A percentile compares a stretch with the other conserved stretches of the same genome.
Conservation (phyloP, 2,888 invertebrate genomes). For the Periphyllus acericola region DNA sequence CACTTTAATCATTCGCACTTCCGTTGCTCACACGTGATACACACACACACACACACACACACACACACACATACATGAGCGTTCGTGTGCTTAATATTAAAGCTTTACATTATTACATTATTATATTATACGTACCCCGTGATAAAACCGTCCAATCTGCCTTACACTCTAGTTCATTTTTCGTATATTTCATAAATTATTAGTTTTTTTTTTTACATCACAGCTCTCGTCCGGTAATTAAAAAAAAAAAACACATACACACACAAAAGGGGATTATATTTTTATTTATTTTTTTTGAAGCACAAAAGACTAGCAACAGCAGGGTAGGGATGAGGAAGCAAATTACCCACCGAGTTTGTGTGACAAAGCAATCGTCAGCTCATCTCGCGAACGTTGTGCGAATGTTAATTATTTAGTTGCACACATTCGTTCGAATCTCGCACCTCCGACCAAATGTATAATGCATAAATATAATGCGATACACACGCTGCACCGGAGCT, state of each 20-base stretch:
- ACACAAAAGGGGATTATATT: background rate
- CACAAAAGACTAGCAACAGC: background rate
- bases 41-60: background rate
- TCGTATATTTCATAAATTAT: slow-evolving; percentile 12
- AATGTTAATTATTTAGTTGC: slow-evolving; percentile 11
- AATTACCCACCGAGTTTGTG: background rate
- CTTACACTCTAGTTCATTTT: slow-evolving; percentile 23
- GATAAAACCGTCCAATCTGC: slow-evolving; percentile 7
- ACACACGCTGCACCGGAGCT: background rate
- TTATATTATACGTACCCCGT: too few relatives aligned
- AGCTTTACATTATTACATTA: background rate
- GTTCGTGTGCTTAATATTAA: background rate
- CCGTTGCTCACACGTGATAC: background rate
- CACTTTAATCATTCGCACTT: too few relatives aligned
- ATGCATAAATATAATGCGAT: background rate
- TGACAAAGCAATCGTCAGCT: background rate
- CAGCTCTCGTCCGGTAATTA: background rate
- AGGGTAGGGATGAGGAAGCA: background rate
- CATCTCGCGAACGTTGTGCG: background rate
- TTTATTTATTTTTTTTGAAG: background rate
- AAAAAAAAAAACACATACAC: background rate
- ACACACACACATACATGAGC: background rate
- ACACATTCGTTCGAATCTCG: background rate
- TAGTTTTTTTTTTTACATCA: background rate
- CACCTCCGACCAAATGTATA: background rate